Evolutionary conservation across 2,113 vertebrate genomes (phyloP), one percentile per base, ranked within the genome.

Genomic region (Brachypodius melanocephalos): DNA sequence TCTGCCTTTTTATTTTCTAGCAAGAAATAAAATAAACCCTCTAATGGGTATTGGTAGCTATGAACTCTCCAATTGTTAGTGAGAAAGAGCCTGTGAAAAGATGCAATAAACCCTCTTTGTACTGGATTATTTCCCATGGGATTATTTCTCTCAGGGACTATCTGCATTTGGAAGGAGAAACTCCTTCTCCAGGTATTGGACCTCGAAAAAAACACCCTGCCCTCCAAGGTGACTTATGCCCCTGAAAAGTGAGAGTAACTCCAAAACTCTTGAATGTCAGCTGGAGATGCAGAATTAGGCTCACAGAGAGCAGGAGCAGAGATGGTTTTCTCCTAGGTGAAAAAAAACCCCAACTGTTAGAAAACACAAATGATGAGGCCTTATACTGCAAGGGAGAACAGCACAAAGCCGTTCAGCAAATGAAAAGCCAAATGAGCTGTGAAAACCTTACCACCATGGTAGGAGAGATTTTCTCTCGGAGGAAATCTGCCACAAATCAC

Each of bases 41-140:
- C 66, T 95, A 95, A 97, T 96, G 95, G 96, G 78, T 96, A 93
- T 95, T 79, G 79, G 88, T 89, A 92, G 84, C 96, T 91, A 76
- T 81, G 93, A 93, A 85, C 76, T 97, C 80, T 86, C 95, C 89
- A 93, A 55, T 71, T 95, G 91, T 86, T 61, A 83, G 67, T 42
- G 45, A 80, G 87, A 93, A 84, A 88, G 69, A 83, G 88, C 89
- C 78, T 91, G 88, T 93, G 75, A 87, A 94, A 92, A 93, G 85
- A 73, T 67, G 65, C 84, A 72, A 55, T 76, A 90, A 93, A 84
- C 85, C 74, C n/a, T 88, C 77, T 92, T 91, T 93, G 85, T 54
- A 42, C 85, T 76, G 68, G 88, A 84, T 95, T 92, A 91, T 94
- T 96, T 96, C 85, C 77, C 65, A 67, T 38, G 86, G 61, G 91